Percentiles rank a stretch among this genome's conserved stretches.
phyloP scores from a whole-genome alignment of 2,888 invertebrate genomes.

The Bibio marci region DNA sequence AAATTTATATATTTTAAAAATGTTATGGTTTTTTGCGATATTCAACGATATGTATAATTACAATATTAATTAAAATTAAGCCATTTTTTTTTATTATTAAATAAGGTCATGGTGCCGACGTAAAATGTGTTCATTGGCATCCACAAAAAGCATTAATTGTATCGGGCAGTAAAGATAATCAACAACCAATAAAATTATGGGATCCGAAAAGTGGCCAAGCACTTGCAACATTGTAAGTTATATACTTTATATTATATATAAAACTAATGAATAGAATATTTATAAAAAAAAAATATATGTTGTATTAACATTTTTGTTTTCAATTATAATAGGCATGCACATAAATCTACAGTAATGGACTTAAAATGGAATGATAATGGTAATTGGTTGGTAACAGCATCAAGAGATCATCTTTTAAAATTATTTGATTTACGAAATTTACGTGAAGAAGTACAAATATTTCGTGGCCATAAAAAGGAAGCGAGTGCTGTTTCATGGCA shows the following conservation, averaged over 20 bases:
- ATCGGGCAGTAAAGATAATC: constrained; percentile 98
- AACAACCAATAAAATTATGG: constrained; percentile 99
- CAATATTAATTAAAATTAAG: no score
- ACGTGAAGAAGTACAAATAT: constrained; percentile 88
- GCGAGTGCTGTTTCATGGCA: constrained; percentile 97
- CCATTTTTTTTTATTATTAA: no score
- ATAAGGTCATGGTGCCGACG: constrained; percentile 86
- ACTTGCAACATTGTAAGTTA: constrained; percentile 75
- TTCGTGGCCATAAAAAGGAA: constrained; percentile 98
- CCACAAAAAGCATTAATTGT: constrained; percentile 93
- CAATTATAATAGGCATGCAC: constrained; percentile 88
- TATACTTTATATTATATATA: no score
- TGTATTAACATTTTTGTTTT: constrained; percentile 2
- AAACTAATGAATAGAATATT: background rate
- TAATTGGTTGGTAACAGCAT: constrained; percentile 98
- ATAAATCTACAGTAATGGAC: constrained; percentile 99
- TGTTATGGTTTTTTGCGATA: no score
- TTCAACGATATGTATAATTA: no score
- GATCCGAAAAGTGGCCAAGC: constrained; percentile 94
- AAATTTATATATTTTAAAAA: no score
- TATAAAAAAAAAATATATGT: background rate
- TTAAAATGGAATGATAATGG: constrained; percentile 99
- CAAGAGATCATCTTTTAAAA: constrained; percentile 91
- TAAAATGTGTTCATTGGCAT: constrained; percentile 99
- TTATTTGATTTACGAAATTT: constrained; percentile 94